A percentile compares a stretch with the other conserved stretches of the same genome.
Conservation (phyloP, 2,113 vertebrate genomes). For the Xyrauchen texanus region DNA sequence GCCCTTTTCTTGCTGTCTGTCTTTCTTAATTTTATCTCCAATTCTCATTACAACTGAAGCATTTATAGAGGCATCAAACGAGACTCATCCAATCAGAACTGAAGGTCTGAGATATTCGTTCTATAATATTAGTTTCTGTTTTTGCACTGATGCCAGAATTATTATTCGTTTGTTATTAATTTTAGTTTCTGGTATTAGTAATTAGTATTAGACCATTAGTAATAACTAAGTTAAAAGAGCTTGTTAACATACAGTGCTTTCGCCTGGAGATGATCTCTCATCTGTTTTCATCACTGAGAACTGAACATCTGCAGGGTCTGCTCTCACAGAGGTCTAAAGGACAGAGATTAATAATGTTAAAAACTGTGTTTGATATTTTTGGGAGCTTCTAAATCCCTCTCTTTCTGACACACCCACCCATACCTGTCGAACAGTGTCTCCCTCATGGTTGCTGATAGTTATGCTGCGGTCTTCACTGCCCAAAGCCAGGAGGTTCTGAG, state of each 20-base stretch:
- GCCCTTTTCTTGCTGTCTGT: no score
- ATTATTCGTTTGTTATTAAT: not conserved
- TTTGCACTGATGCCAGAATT: not conserved
- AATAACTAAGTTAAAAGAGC: not conserved
- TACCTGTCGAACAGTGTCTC: conserved; percentile 95
- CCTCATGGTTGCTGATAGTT: conserved; percentile 93
- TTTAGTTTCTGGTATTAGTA: no score
- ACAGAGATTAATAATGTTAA: not conserved
- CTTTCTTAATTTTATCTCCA: no score
- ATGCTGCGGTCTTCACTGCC: conserved; percentile 92
- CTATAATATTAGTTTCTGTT: not conserved
- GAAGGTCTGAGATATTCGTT: no score
- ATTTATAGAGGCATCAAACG: no score
- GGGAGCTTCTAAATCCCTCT: no score
- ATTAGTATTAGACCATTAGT: no score
- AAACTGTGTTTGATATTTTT: not conserved
- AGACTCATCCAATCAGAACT: no score
- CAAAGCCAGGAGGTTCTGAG: conserved; percentile 89
- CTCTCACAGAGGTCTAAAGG: conserved; percentile 78
- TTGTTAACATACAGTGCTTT: conserved; percentile 82
- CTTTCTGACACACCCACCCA: not conserved
- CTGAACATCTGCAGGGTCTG: conserved; percentile 86
- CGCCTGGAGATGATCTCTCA: conserved; percentile 79
- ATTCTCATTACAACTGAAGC: no score
- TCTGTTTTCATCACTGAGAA: conserved; percentile 92